Base-by-base conservation (phyloP, 2,113 vertebrate genomes). In the Crypturellus undulatus region DNA sequence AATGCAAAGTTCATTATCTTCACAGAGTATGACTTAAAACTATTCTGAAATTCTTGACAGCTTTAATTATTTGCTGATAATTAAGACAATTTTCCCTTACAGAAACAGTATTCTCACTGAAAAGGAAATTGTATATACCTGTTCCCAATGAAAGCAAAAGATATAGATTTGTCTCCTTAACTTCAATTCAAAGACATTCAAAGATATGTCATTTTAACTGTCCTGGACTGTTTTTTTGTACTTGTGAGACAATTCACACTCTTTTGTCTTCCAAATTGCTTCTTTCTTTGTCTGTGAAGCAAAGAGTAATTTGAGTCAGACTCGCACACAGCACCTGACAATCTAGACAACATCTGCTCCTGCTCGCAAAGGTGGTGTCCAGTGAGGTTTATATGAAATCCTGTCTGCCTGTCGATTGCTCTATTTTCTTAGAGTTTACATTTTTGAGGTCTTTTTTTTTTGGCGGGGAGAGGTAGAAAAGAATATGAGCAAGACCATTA, bases 391-490 rank as follows among this genome's bases (percentile, higher is more conserved):
- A n/a, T 2, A 67, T 4, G 54, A 30, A 36, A 64, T 16, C 10
- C 6, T 1, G 0, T 19, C 60, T 91, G 72, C 30, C 60, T 71
- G 36, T 43, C 75, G 40, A 71, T 4, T 54, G 40, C 67, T 82
- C n/a, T 11, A 47, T 68, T 79, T 89, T 81, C 60, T 43, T 49
- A 25, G 14, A 24, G 69, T 63, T 93, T 22, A 77, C 9, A 63
- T 47, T 91, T 94, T 88, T 67, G 6, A 43, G 70, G 58, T 12
- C 21, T 67, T 84, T 71, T 63, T 65, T 84, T 72, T 64, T 73
- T 73, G 30, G 45, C 4, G 1, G 30, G 9, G n/a, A 80, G 40
- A 40, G 7, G 22, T n/a, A 88, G 42, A 90, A 68, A n/a, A 80
- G 21, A 92, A 9, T 67, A 77, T 21, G 59, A 85, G 49, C 52